phyloP scores from a whole-genome alignment of 2,797 vertebrate species.

The Acrossocheilus fasciatus region DNA sequence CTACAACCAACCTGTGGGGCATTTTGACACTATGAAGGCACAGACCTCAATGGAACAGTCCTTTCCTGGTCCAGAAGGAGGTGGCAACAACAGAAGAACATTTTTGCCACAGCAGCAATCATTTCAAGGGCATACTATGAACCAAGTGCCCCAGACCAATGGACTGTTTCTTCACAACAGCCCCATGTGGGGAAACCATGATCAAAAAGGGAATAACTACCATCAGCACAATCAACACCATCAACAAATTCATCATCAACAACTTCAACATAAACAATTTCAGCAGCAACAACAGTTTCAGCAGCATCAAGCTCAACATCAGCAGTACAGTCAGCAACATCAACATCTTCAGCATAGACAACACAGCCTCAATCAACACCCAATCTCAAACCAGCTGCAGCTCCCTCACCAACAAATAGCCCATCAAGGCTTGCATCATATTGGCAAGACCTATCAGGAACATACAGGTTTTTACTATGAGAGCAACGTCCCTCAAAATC shows the following conservation, averaged over 20 bases:
- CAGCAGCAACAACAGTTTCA: conserved; percentile 71
- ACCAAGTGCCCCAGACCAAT: conserved; percentile 87
- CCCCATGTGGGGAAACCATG: conserved; percentile 96
- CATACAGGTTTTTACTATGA: conserved; percentile 93
- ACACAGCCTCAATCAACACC: conserved; percentile 66
- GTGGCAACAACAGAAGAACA: conserved; percentile 59
- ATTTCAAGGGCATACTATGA: conserved; percentile 86
- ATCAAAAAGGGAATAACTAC: conserved; percentile 92
- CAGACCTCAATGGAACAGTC: conserved; percentile 79
- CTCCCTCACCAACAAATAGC: conserved; percentile 67
- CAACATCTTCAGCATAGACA: conserved; percentile 83
- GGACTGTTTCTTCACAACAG: conserved; percentile 93
- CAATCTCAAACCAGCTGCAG: conserved; percentile 84
- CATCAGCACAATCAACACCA: conserved; percentile 71
- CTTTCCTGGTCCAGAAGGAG: conserved; percentile 67
- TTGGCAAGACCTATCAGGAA: conserved; percentile 84
- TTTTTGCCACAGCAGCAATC: conserved; percentile 87
- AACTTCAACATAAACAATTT: conserved; percentile 87
- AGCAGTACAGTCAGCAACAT: conserved; percentile 84
- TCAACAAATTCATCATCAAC: conserved; percentile 84
- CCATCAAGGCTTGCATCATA: conserved; percentile 86
- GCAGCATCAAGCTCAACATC: conserved; percentile 73
- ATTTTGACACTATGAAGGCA: conserved; percentile 87
- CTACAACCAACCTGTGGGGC: conserved; percentile 88
- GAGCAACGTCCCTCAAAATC: conserved; percentile 82